phyloP scores from a whole-genome alignment of 2,113 vertebrate genomes.

The Xiphophorus maculatus region DNA sequence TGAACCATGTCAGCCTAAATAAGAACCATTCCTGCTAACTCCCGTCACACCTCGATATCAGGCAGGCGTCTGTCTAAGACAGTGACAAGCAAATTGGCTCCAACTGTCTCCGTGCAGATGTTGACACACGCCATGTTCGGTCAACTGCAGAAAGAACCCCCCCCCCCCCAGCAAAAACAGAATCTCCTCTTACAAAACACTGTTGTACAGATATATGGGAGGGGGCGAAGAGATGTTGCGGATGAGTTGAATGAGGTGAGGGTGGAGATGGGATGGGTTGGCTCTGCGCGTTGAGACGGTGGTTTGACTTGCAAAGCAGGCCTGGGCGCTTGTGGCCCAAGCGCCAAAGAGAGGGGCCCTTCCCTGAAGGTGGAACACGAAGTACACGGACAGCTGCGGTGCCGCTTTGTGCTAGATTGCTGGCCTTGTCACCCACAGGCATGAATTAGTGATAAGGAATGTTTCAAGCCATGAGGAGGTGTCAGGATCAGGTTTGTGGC shows the following conservation, averaged over 20 bases:
- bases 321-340: conserved; percentile 37
- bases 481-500: conserved; percentile 83
- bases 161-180: conserved; percentile 17
- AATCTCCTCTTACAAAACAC: conserved; percentile 25
- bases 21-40: conserved; percentile 30
- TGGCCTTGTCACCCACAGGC: conserved; percentile 76
- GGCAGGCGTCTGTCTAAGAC: conserved; percentile 17
- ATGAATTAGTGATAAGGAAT: conserved; percentile 84
- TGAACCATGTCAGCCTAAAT: conserved; percentile 37
- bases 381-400: conserved; percentile 45
- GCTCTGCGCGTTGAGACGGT: conserved; percentile 44
- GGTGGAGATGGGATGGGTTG: conserved; percentile 49
- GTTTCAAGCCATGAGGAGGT: conserved; percentile 79
- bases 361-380: conserved; percentile 48
- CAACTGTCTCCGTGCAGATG: conserved; percentile 28
- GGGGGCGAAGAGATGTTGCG: conserved; percentile 7
- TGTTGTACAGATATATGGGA: conserved; percentile 17
- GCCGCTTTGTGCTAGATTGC: conserved; percentile 58
- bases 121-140: conserved; percentile 5
- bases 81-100: conserved; percentile 34
- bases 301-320: conserved; percentile 85
- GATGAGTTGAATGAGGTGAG: conserved; percentile 39
- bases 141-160: conserved; percentile 11
- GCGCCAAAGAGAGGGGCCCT: conserved; percentile 39
- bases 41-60: conserved; percentile 4